Conservation (phyloP, 2,888 invertebrate genomes). For the Lasioglossum figueresi region DNA sequence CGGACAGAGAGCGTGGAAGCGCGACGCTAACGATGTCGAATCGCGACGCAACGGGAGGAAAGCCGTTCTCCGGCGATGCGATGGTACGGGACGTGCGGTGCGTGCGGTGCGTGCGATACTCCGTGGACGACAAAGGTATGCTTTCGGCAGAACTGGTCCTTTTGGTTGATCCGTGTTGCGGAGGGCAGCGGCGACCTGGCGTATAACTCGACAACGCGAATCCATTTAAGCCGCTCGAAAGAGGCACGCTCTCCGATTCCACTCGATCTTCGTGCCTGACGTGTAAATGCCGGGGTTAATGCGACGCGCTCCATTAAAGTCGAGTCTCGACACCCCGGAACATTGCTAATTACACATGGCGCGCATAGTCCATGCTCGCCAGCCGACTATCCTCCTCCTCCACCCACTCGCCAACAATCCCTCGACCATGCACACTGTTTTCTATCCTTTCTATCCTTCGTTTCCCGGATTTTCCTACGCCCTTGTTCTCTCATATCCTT, state of each 20-base stretch:
- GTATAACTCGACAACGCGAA: slow-evolving; percentile 59
- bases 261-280: slow-evolving; percentile 76
- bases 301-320: slow-evolving; percentile 78
- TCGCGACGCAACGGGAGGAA: not conserved
- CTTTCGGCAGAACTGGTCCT: not conserved
- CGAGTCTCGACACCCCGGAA: slow-evolving; percentile 72
- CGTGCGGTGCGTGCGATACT: not conserved
- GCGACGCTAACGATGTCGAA: not conserved
- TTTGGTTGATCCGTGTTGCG: slow-evolving; percentile 56
- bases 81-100: not conserved
- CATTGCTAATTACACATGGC: slow-evolving; percentile 75
- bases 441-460: slow-evolving; percentile 36
- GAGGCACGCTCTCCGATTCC: slow-evolving; percentile 68
- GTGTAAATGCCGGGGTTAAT: slow-evolving; percentile 74
- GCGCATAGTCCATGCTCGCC: slow-evolving; percentile 66
- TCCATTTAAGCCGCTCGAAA: slow-evolving; percentile 65
- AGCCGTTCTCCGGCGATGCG: not conserved
- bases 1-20: not conserved
- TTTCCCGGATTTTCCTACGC: slow-evolving; percentile 45
- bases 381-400: slow-evolving; percentile 13
- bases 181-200: slow-evolving; percentile 42
- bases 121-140: slow-evolving; percentile 15
- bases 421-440: slow-evolving; percentile 3
- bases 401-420: not conserved
- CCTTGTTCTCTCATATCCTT: slow-evolving; percentile 25